phyloP scores from a whole-genome alignment of 1,140 invertebrate species.

The Bathynomus jamesi region DNA sequence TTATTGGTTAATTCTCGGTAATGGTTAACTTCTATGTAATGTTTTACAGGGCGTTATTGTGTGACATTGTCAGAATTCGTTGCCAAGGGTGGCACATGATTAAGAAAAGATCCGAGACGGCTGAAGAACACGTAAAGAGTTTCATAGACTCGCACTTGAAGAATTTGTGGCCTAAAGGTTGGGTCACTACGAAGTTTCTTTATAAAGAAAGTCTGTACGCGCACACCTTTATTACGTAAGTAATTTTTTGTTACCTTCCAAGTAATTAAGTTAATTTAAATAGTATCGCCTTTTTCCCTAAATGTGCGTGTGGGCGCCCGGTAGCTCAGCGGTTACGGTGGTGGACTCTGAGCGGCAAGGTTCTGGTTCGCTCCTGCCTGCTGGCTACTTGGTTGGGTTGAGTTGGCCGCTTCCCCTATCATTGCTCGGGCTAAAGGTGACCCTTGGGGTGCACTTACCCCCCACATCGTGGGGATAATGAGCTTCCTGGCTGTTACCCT shows the following conservation, averaged over 20 bases:
- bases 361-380: no score
- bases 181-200: conserved; percentile 7
- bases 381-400: no score
- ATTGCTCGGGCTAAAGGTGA: no score
- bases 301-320: no score
- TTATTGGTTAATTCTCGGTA: no score
- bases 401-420: no score
- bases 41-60: background rate
- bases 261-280: no score
- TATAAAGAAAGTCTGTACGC: conserved; percentile 38
- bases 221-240: conserved; percentile 32
- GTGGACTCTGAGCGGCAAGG: no score
- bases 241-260: background rate
- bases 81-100: background rate
- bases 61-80: background rate
- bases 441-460: background rate
- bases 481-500: no score
- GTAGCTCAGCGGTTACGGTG: no score
- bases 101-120: conserved; percentile 5
- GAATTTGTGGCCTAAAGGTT: conserved; percentile 13
- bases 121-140: conserved; percentile 6
- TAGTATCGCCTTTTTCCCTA: no score
- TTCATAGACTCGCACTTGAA: conserved; percentile 12
- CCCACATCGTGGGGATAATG: background rate
- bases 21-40: background rate